phyloP scores from a whole-genome alignment of 2,888 invertebrate genomes.

The Sesamia inferens region DNA sequence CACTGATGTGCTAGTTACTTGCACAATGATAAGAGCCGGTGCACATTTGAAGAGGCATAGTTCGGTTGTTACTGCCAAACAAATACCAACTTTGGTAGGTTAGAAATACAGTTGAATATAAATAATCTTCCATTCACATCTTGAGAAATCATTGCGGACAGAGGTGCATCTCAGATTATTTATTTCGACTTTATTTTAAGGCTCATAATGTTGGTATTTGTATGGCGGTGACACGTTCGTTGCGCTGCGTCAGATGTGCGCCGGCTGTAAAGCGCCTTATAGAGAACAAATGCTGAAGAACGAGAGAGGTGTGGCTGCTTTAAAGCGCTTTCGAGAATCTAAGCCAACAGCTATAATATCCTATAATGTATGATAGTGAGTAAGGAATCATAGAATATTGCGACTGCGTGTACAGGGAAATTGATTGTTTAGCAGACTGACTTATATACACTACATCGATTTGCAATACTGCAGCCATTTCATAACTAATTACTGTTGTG shows the following conservation, averaged over 20 bases:
- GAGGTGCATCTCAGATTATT: neutral
- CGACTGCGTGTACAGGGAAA: neutral
- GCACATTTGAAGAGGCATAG: neutral
- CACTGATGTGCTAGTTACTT: conserved; percentile 55
- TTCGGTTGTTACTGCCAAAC: neutral
- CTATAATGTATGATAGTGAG: conserved; percentile 1
- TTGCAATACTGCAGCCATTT: neutral
- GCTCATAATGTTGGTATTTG: neutral
- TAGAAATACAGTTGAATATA: conserved; percentile 11
- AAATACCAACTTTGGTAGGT: neutral
- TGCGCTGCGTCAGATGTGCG: neutral
- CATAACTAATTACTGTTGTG: neutral
- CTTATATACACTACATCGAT: neutral
- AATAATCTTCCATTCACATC: neutral
- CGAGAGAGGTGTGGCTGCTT: conserved; percentile 9
- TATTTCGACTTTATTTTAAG: conserved; percentile 21
- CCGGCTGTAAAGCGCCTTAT: conserved; percentile 23
- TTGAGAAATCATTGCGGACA: neutral
- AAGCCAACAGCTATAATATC: conserved; percentile 2
- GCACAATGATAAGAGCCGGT: conserved; percentile 46
- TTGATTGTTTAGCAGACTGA: neutral
- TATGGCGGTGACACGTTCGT: neutral
- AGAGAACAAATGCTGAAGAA: conserved; percentile 46
- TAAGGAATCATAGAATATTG: conserved; percentile 9
- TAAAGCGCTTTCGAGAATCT: conserved; percentile 17